These are phyloP conservation scores for Ennomos quercinarius DNA, from an alignment of 2,888 invertebrate species.

Conservation along the genomic window DNA sequence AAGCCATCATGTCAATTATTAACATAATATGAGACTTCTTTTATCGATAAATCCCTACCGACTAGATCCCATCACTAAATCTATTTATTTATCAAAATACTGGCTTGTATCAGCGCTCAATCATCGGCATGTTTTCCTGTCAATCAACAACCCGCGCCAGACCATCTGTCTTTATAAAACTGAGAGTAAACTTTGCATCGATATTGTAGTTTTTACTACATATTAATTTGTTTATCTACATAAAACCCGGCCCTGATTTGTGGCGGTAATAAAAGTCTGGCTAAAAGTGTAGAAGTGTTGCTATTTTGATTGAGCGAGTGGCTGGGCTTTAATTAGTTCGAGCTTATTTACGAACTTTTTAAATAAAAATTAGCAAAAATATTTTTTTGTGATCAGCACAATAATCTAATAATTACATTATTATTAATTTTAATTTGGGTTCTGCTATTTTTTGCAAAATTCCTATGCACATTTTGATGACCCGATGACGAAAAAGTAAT, in stretches of 20 bases:
- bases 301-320: slow-evolving; percentile 26
- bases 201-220: slow-evolving; percentile 75
- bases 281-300: slow-evolving; percentile 35
- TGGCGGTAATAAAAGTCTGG: slow-evolving; percentile 63
- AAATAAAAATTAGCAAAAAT: too few species aligned
- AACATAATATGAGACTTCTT: background rate
- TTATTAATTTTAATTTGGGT: too few species aligned
- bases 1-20: too few species aligned
- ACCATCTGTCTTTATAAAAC: slow-evolving; percentile 81
- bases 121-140: slow-evolving; percentile 78
- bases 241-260: slow-evolving; percentile 67
- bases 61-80: slow-evolving; percentile 53
- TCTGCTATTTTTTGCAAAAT: too few species aligned
- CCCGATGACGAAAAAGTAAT: too few species aligned
- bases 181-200: slow-evolving; percentile 67
- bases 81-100: slow-evolving; percentile 79
- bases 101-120: slow-evolving; percentile 79
- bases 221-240: slow-evolving; percentile 75
- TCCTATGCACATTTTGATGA: too few species aligned
- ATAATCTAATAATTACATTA: too few species aligned
- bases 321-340: slow-evolving; percentile 24
- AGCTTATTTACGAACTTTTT: background rate
- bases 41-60: slow-evolving; percentile 29
- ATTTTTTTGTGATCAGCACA: too few species aligned
- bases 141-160: slow-evolving; percentile 67